A percentile compares a stretch with the other conserved stretches of the same genome.
phyloP scores from a whole-genome alignment of 2,888 invertebrate species.

The Corbicula japonica region DNA sequence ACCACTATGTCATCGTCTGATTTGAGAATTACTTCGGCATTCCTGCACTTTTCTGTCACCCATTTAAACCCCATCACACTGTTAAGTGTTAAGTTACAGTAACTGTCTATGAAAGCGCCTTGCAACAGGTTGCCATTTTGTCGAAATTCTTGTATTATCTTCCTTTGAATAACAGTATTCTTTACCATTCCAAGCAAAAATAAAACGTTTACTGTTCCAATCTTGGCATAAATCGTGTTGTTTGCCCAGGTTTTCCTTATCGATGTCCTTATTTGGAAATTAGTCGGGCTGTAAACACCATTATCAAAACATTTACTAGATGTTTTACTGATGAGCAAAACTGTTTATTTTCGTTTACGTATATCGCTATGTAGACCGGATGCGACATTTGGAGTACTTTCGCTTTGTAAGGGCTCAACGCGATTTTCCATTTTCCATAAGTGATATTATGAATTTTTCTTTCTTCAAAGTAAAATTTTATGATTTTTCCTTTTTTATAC shows the following conservation, averaged over 20 bases:
- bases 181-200: background rate
- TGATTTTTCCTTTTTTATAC: too few relatives aligned
- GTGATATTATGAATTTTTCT: too few relatives aligned
- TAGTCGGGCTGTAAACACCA: background rate
- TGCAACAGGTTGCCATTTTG: background rate
- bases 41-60: background rate
- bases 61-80: background rate
- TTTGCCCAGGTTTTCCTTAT: conserved; percentile 5
- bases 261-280: background rate
- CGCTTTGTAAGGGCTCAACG: too few relatives aligned
- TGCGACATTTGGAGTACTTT: too few relatives aligned
- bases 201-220: background rate
- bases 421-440: too few relatives aligned
- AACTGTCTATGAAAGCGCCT: background rate
- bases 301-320: background rate
- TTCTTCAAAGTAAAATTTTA: too few relatives aligned
- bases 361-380: too few relatives aligned
- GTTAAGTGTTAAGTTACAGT: background rate
- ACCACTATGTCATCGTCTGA: background rate
- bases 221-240: background rate
- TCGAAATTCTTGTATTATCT: background rate
- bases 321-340: background rate
- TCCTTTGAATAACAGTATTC: background rate
- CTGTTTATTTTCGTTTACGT: background rate
- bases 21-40: background rate